Evolutionary conservation across 2,113 vertebrate species (phyloP), one percentile per base, ranked within the genome.

Genomic region (Ailuropoda melanoleuca): DNA sequence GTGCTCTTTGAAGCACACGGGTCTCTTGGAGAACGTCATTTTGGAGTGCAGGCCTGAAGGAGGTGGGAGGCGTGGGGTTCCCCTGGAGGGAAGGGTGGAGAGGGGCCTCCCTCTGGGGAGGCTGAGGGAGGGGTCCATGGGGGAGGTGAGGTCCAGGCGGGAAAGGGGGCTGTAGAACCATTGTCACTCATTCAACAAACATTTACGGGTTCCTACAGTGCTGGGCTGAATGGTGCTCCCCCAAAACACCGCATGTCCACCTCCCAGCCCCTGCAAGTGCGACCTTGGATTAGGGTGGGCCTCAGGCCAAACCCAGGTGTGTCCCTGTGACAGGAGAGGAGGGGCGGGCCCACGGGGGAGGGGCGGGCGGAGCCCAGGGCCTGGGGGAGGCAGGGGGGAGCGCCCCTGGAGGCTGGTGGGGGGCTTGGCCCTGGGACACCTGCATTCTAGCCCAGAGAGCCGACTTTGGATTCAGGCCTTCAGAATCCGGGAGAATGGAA

Each of bases 131-230:
- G 39, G 60, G 14, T 5, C 10, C 4, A 2, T 6, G 4, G 18
- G 72, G 58, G 17, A 56, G 11, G 15, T 1, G 86, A 62, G 62
- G 14, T 17, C 56, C 15, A 56, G 48, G 85, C 12, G 13, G 4
- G 8, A 2, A 12, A 0, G 1, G 34, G 75, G 48, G 46, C 39
- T 8, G 19, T 0, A 1, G 1, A 11, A 15, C 70, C 72, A 2
- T 15, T 12, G 68, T 3, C 29, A 4, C 31, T 10, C 39, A 2
- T n/a, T 48, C 53, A 15, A 18, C 68, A 46, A 26, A 7, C 26
- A n/a, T 24, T 53, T 15, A 37, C 0, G 1, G 46, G 23, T 3
- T 8, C 19, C 39, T 4, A 4, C 18, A 0, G 14, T 4, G 12
- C 8, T 24, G 56, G 56, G 58, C 18, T 56, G 13, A 34, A 8